Evolutionary conservation across 2,113 vertebrate genomes (phyloP).

Genomic region (Ciconia boyciana): DNA sequence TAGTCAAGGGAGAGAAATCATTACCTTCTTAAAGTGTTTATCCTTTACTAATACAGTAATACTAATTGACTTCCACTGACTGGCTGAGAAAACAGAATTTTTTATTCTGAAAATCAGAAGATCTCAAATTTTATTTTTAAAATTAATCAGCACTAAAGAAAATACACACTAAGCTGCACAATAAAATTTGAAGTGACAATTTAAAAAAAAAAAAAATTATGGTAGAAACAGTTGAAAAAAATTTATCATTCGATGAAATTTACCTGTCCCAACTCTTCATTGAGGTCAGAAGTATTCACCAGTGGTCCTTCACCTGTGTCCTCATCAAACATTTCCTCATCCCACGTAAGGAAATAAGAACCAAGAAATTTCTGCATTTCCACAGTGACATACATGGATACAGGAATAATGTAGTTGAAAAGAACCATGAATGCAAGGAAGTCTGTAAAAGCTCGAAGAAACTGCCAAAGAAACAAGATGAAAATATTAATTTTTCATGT

Average conservation of each 20-base stretch:
- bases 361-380: constrained; percentile 99
- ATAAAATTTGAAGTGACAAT: background rate
- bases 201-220: background rate
- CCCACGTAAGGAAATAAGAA: constrained; percentile 97
- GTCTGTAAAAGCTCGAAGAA: constrained; percentile 92
- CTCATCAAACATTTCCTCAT: constrained; percentile 96
- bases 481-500: background rate
- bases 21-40: background rate
- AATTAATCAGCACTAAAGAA: background rate
- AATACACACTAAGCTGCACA: background rate
- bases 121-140: background rate
- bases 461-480: constrained; percentile 69
- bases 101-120: background rate
- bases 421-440: constrained; percentile 99
- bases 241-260: background rate
- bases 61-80: background rate
- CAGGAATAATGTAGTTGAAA: constrained; percentile 99
- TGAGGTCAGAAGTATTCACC: constrained; percentile 97
- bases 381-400: constrained; percentile 98
- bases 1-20: background rate
- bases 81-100: background rate
- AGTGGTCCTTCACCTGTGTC: constrained; percentile 88
- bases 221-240: background rate
- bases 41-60: background rate
- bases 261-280: constrained; percentile 97